These are phyloP conservation scores for Cosmia pyralina DNA, from an alignment of 2,888 invertebrate genomes.

Conservation along the genomic window DNA sequence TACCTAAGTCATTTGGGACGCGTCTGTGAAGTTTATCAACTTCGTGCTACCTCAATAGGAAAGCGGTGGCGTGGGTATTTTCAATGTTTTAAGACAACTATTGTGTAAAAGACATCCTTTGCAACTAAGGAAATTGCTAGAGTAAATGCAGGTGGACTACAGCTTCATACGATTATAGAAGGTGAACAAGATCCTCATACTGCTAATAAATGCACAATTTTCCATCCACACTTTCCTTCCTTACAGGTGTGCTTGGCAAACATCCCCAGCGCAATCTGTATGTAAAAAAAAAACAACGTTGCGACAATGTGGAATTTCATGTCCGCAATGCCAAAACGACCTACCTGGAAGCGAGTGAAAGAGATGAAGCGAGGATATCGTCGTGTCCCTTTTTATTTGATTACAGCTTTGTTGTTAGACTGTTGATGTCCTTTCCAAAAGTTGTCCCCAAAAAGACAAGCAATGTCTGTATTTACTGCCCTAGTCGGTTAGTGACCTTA, in stretches of 20 bases:
- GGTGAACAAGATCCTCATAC: constrained; percentile 8
- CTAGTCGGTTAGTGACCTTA: not conserved
- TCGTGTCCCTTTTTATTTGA: constrained; percentile 8
- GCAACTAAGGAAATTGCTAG: not conserved
- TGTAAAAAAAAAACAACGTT: constrained; percentile 37
- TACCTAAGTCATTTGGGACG: too few relatives aligned
- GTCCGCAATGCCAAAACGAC: constrained; percentile 29
- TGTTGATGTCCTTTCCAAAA: not conserved
- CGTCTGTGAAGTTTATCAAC: too few relatives aligned
- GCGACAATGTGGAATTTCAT: constrained; percentile 33
- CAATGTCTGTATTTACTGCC: not conserved
- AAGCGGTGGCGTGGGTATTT: not conserved
- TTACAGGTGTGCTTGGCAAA: constrained; percentile 37
- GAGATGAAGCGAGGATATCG: not conserved
- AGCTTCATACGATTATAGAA: not conserved
- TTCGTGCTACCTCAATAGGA: not conserved
- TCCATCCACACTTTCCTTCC: constrained; percentile 39
- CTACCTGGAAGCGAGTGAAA: not conserved
- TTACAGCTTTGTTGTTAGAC: not conserved
- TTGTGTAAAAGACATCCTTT: not conserved
- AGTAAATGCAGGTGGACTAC: not conserved
- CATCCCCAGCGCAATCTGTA: constrained; percentile 24
- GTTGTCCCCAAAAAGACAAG: not conserved
- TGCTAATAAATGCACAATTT: constrained; percentile 36
- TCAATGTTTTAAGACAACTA: not conserved